Base-by-base conservation (phyloP, 1,140 invertebrate species). In the Linepithema humile region DNA sequence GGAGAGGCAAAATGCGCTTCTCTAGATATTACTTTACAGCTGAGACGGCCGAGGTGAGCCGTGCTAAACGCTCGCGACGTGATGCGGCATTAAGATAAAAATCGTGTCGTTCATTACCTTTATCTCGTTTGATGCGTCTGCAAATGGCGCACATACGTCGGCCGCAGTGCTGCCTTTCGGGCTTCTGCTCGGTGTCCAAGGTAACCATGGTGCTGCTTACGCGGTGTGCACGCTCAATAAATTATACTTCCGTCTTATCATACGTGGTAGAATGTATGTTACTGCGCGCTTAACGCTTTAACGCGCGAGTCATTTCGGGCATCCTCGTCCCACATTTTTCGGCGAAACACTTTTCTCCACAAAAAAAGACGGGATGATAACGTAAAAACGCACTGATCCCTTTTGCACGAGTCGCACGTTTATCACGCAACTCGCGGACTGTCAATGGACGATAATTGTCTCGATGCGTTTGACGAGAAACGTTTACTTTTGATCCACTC, bases 91-190 rank as follows among this genome's bases (percentile, higher is more conserved):
- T 62, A 26, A 72, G 74, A 83, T 77, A 75, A 83, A 83, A 83
- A 83, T 77, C 72, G 17, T 78, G 48, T 74, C 53, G n/a, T 62
- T 72, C 48, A 77, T 93, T 94, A 94, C 94, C 94, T 94, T 92
- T 94, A 84, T 94, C 94, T 80, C 94, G 91, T 88, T 92, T 93
- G 90, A 94, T 93, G 88, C 94, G 92, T 89, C 93, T 92, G 91
- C 94, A 94, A 92, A 94, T 94, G 53, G 94, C 94, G 85, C 94
- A 94, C 94, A 94, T 94, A 77, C 94, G 93, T 53, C 94, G 91
- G 64, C 91, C 93, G 86, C 94, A 94, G 72, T 94, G 94, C 84
- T 94, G 93, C 92, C 93, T 87, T 85, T 94, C 93, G 70, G 92
- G 93, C 90, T 94, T 94, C 89, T 93, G 93, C 84, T 94, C 94